Percentiles rank a stretch among this genome's conserved stretches.
These are phyloP conservation scores for Melikaiella ostensackeni DNA, from an alignment of 2,888 invertebrate genomes.

Conservation along the genomic window DNA sequence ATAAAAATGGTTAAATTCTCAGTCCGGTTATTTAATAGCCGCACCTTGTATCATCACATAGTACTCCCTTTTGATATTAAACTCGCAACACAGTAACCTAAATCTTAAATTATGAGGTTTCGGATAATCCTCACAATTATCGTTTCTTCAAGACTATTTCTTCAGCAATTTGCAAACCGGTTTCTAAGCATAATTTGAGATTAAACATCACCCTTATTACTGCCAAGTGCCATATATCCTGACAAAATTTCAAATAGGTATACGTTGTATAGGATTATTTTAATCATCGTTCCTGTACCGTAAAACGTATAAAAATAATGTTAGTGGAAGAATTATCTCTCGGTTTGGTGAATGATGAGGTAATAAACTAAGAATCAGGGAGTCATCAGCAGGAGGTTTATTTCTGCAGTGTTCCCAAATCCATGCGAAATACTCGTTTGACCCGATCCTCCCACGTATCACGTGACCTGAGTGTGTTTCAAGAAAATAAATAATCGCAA, in stretches of 20 bases:
- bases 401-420: slow-evolving; percentile 40
- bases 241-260: background rate
- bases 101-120: background rate
- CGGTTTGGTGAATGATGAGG: background rate
- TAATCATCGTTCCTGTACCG: background rate
- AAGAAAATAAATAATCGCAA: slow-evolving; percentile 16
- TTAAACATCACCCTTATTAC: background rate
- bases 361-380: slow-evolving; percentile 27
- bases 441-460: slow-evolving; percentile 45
- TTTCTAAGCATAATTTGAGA: background rate
- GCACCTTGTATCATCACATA: too few relatives aligned
- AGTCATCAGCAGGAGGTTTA: slow-evolving; percentile 28
- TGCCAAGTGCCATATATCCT: background rate
- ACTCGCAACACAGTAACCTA: background rate
- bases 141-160: background rate
- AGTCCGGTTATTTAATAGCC: too few relatives aligned
- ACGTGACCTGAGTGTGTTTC: slow-evolving; percentile 34
- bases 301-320: slow-evolving; percentile 19
- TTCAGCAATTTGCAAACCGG: background rate
- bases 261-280: slow-evolving; percentile 17
- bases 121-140: background rate
- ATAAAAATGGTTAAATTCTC: too few relatives aligned
- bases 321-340: background rate
- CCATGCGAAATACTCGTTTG: slow-evolving; percentile 46
- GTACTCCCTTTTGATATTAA: background rate